Evolutionary conservation across 2,797 vertebrate species (phyloP).

Genomic region (Alfaro cultratus): DNA sequence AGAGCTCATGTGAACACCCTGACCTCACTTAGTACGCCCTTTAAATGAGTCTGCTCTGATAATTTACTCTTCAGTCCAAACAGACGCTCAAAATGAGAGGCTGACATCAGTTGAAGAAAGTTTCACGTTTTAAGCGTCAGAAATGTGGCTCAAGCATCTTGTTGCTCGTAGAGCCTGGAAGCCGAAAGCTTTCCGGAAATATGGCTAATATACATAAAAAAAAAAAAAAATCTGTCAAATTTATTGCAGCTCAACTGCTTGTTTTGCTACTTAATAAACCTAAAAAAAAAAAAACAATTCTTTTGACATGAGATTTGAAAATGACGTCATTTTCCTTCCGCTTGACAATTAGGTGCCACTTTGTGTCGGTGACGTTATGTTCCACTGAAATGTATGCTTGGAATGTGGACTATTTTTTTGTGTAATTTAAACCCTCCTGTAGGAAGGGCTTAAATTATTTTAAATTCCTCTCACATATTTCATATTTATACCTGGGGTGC

Average conservation of each 20-base stretch:
- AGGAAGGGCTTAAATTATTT: not conserved
- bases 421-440: not conserved
- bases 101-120: slow-evolving; percentile 26
- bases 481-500: not conserved
- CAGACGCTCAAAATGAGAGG: slow-evolving; percentile 27
- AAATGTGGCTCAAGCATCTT: slow-evolving; percentile 14
- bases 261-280: not conserved
- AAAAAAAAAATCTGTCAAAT: not conserved
- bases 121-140: slow-evolving; percentile 22
- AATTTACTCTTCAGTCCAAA: slow-evolving; percentile 51
- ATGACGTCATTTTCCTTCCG: not conserved
- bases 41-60: slow-evolving; percentile 59
- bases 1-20: slow-evolving; percentile 70
- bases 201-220: not conserved
- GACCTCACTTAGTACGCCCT: slow-evolving; percentile 65
- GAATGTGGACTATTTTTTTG: not conserved
- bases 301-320: not conserved
- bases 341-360: not conserved
- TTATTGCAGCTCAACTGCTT: not conserved
- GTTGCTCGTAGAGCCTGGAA: slow-evolving; percentile 6
- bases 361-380: not conserved
- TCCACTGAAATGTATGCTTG: not conserved
- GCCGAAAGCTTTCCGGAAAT: not conserved
- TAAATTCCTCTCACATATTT: not conserved
- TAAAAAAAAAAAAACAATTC: not conserved